Evolutionary conservation across 2,797 vertebrate species (phyloP), one percentile per base, ranked within the genome.

Genomic region (Galagoides demidoff): DNA sequence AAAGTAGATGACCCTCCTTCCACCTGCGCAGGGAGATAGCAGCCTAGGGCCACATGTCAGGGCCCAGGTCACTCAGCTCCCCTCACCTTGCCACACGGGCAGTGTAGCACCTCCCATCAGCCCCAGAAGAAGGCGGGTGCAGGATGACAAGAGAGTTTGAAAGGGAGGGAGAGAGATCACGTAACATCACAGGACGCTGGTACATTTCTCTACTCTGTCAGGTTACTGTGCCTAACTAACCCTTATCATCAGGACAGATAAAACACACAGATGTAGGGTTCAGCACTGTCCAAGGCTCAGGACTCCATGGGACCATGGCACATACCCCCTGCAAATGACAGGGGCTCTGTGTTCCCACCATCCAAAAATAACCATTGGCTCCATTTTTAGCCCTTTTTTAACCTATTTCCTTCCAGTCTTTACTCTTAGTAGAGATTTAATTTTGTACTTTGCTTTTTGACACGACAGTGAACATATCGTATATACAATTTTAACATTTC

Each of bases 391-490:
- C 14, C 59, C 45, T 39, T 39, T 39, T 59, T 2, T 3, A 55
- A 34, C 55, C 85, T 10, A 5, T 11, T 49, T 34, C 11, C 76
- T 55, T 55, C 76, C 31, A 52, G 74, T 22, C 63, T 57, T 66
- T 27, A 59, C 8, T 45, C 5, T 52, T 16, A 2, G 29, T 2
- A 17, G 43, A 73, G 27, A 68, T 23, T 37, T 27, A 7, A 1
- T 45, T 8, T 11, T 22, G 39, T 9, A 16, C 70, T 92, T 71
- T 76, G 25, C 59, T 52, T 59, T 81, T 73, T 31, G 25, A 37
- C 20, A 37, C 10, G 9, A 2, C 1, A 10, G 9, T 3, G 20
- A 39, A 59, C 43, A 22, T 1, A 27, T 7, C 8, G 11, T 11
- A 17, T 1, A 8, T 14, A 77, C 4, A 19, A 25, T 37, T 29